Conservation (phyloP, 2,113 vertebrate species). For the Tachysurus fulvidraco region DNA sequence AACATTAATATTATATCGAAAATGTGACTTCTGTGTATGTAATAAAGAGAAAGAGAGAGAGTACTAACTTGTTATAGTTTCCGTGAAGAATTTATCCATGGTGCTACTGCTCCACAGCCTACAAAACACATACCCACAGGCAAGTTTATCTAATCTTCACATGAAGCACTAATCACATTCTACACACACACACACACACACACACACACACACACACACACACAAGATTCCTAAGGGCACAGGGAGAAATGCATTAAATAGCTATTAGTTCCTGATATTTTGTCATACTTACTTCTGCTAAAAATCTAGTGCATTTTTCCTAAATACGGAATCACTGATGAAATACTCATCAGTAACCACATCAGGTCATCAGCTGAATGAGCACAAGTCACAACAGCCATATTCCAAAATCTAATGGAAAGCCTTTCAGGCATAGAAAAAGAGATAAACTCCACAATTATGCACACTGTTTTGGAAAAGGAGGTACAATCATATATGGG, state of each 20-base stretch:
- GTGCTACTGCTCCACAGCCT: constrained; percentile 22
- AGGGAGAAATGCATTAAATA: not conserved
- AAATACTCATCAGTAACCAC: too few relatives aligned
- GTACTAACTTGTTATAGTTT: constrained; percentile 47
- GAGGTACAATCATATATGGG: not conserved
- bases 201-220: not conserved
- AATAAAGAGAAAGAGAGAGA: not conserved
- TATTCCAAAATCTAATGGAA: not conserved
- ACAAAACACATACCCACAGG: constrained; percentile 6
- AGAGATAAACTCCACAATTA: not conserved
- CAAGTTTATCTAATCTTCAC: not conserved
- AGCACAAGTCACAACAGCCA: not conserved
- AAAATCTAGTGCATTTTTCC: not conserved
- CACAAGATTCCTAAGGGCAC: not conserved
- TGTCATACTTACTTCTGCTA: not conserved
- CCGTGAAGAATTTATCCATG: constrained; percentile 52
- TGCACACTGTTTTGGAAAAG: not conserved
- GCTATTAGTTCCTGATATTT: not conserved
- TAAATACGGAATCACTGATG: not conserved
- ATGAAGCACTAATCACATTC: not conserved
- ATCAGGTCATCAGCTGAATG: not conserved
- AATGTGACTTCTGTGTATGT: not conserved
- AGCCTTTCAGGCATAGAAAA: not conserved
- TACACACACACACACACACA: not conserved
- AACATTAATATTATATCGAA: not conserved